Evolutionary conservation across 2,888 invertebrate genomes (phyloP).

Genomic region (Nezara viridula): DNA sequence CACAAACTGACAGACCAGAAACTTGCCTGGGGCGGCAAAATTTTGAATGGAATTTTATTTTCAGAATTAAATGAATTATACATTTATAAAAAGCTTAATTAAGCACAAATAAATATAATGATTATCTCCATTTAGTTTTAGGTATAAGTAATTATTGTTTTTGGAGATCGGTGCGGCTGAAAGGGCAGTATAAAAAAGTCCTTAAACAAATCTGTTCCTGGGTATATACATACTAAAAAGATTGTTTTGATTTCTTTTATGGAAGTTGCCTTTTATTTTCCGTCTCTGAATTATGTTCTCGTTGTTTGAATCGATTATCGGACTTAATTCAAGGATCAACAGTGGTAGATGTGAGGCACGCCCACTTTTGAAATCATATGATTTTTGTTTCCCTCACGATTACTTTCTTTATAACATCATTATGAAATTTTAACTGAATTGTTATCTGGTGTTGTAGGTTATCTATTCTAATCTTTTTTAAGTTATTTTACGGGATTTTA

Average conservation of each 20-base stretch:
- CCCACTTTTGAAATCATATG: constrained; percentile 64
- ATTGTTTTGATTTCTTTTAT: background rate
- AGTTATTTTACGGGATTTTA: background rate
- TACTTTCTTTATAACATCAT: constrained; percentile 66
- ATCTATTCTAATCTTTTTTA: background rate
- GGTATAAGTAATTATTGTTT: no score
- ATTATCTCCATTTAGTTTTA: no score
- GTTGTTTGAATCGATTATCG: background rate
- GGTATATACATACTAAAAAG: no score
- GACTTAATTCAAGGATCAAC: constrained; percentile 52
- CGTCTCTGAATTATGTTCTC: background rate
- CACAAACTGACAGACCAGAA: no score
- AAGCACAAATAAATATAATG: no score
- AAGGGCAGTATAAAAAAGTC: no score
- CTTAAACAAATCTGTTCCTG: no score
- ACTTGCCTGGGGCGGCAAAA: no score
- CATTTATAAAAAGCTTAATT: no score
- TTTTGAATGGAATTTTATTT: no score
- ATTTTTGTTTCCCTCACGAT: constrained; percentile 63
- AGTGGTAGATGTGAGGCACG: constrained; percentile 60
- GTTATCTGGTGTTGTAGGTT: background rate
- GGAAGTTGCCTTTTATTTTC: background rate
- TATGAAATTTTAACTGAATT: constrained; percentile 63
- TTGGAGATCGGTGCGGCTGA: no score
- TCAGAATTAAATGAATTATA: no score